phyloP scores from a whole-genome alignment of 2,113 vertebrate species.

The Hiodon alosoides region DNA sequence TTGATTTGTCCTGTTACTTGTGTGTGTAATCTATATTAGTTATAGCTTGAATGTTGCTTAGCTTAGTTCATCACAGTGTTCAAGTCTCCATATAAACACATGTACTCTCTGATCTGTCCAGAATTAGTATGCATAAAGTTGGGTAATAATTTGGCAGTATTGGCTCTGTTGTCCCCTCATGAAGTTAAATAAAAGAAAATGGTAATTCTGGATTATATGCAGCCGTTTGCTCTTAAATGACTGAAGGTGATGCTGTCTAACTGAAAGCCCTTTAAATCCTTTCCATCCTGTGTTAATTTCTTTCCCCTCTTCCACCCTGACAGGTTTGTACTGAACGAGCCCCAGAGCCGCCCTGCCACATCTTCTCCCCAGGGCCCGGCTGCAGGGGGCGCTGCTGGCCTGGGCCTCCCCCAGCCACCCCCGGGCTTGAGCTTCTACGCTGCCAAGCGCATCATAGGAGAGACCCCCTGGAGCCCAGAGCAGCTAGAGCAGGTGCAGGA shows the following conservation, averaged over 20 bases:
- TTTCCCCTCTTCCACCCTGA: neutral
- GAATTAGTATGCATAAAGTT: neutral
- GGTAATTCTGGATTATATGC: neutral
- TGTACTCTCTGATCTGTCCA: neutral
- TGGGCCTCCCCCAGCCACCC: slow-evolving; percentile 86
- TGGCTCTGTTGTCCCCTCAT: neutral
- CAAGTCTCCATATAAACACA: too few relatives aligned
- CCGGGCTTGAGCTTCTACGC: slow-evolving; percentile 96
- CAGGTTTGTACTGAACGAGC: slow-evolving; percentile 92
- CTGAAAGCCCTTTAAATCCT: neutral
- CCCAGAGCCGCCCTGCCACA: slow-evolving; percentile 76
- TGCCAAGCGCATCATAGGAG: slow-evolving; percentile 91
- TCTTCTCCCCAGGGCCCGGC: slow-evolving; percentile 67
- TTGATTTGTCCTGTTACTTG: neutral
- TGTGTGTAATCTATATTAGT: neutral
- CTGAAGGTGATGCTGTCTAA: neutral
- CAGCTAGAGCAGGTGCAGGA: slow-evolving; percentile 84
- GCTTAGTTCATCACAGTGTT: too few relatives aligned
- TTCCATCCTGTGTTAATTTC: neutral
- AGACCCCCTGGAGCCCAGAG: slow-evolving; percentile 91
- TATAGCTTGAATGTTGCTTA: neutral
- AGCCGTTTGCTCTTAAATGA: neutral
- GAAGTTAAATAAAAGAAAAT: neutral
- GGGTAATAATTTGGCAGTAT: too few relatives aligned
- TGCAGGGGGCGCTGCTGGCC: slow-evolving; percentile 55